Evolutionary conservation across 2,888 invertebrate genomes (phyloP).

Genomic region (Rhingia rostrata): DNA sequence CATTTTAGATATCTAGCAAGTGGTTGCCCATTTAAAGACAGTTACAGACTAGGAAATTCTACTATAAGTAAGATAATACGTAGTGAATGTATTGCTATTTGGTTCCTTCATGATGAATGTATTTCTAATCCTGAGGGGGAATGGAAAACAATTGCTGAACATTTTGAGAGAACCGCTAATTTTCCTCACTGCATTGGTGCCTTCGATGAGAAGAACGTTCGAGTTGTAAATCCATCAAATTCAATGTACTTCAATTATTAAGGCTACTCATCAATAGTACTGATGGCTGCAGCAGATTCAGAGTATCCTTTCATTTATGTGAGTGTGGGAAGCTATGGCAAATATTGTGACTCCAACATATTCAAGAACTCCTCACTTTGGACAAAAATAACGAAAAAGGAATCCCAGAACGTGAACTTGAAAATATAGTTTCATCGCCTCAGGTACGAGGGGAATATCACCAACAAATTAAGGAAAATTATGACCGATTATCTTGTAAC

Average conservation of each 20-base stretch:
- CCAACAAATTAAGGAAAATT: not conserved
- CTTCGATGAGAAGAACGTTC: conserved; percentile 9
- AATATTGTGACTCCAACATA: not conserved
- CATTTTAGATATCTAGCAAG: conserved; percentile 10
- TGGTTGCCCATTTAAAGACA: conserved; percentile 8
- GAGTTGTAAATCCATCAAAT: conserved; percentile 3
- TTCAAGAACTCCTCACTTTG: not conserved
- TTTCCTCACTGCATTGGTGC: conserved; percentile 15
- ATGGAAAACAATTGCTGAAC: conserved; percentile 6
- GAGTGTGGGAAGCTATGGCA: conserved; percentile 10
- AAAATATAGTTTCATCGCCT: not conserved
- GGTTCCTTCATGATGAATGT: conserved; percentile 13
- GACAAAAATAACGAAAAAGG: conserved; percentile 1
- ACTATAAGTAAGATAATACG: conserved; percentile 10
- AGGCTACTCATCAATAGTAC: not conserved
- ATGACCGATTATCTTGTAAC: not conserved
- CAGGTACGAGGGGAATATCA: not conserved
- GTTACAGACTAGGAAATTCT: conserved; percentile 4
- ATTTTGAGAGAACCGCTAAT: conserved; percentile 12
- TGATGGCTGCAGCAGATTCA: not conserved
- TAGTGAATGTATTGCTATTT: conserved; percentile 11
- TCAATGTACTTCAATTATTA: conserved; percentile 1
- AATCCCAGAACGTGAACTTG: not conserved
- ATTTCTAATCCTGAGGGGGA: conserved; percentile 7
- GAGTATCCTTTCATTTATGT: not conserved